Evolutionary conservation across 2,888 invertebrate species (phyloP).

Genomic region (Lasioglossum zephyrum): DNA sequence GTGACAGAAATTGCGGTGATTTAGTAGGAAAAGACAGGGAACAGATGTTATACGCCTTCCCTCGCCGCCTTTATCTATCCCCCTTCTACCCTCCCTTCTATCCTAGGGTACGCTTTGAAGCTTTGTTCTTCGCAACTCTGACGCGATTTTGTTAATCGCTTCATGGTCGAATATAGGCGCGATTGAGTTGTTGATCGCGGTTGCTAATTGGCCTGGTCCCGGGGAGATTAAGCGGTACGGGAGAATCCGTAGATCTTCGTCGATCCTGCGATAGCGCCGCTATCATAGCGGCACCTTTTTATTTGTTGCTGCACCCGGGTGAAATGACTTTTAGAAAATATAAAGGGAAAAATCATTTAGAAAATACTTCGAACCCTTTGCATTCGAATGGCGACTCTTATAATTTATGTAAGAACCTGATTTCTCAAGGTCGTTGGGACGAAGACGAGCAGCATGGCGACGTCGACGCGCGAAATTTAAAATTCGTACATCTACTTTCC

Average conservation of each 20-base stretch:
- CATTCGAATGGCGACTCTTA: too few relatives aligned
- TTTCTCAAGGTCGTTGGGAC: too few relatives aligned
- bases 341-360: too few relatives aligned
- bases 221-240: not conserved
- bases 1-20: slow-evolving; percentile 76
- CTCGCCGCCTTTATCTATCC: slow-evolving; percentile 25
- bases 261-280: not conserved
- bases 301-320: not conserved
- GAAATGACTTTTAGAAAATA: not conserved
- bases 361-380: too few relatives aligned
- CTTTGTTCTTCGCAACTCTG: not conserved
- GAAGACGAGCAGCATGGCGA: too few relatives aligned
- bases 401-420: too few relatives aligned
- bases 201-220: not conserved
- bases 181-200: not conserved
- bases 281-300: too few relatives aligned
- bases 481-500: not conserved
- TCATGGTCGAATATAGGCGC: not conserved
- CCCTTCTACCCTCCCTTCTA: not conserved
- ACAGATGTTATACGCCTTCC: slow-evolving; percentile 62
- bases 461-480: not conserved
- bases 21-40: slow-evolving; percentile 69
- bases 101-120: not conserved
- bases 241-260: not conserved
- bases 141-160: not conserved